phyloP scores from a whole-genome alignment of 2,888 invertebrate species.

The Proisotoma minuta region DNA sequence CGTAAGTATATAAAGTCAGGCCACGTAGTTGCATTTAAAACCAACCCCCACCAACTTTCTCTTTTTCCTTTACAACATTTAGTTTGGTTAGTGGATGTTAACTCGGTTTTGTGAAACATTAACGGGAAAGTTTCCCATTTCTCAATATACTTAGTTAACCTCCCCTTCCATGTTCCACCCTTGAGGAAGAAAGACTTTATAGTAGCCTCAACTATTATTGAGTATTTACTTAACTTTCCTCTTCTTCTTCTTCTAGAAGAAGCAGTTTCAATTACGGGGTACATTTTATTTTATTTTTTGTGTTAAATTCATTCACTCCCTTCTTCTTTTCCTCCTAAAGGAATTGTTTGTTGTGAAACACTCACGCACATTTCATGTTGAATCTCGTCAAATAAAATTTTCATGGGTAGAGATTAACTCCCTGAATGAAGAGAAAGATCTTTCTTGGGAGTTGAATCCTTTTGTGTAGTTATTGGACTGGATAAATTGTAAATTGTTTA shows the following conservation, averaged over 20 bases:
- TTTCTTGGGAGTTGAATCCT: neutral
- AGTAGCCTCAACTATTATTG: neutral
- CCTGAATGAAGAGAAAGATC: neutral
- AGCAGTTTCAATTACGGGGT: neutral
- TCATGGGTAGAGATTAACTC: slow-evolving; percentile 8
- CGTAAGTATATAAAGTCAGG: neutral
- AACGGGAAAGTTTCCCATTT: neutral
- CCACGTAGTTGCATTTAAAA: too few species aligned
- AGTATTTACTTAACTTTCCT: neutral
- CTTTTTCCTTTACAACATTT: neutral
- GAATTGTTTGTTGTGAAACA: neutral
- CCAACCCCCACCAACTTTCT: too few species aligned
- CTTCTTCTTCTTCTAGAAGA: neutral
- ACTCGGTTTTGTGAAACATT: neutral
- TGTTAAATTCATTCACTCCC: neutral
- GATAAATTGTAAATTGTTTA: neutral
- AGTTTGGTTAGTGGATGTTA: neutral
- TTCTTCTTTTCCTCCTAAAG: too few species aligned
- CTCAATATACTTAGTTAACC: slow-evolving; percentile 11
- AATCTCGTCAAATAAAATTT: slow-evolving; percentile 12
- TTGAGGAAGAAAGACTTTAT: neutral
- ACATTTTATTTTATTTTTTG: neutral
- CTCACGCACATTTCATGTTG: neutral
- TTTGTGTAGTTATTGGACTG: neutral
- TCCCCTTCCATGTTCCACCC: slow-evolving; percentile 7